Base-by-base conservation (phyloP, 2,888 invertebrate species). In the Quadriops clusia region DNA sequence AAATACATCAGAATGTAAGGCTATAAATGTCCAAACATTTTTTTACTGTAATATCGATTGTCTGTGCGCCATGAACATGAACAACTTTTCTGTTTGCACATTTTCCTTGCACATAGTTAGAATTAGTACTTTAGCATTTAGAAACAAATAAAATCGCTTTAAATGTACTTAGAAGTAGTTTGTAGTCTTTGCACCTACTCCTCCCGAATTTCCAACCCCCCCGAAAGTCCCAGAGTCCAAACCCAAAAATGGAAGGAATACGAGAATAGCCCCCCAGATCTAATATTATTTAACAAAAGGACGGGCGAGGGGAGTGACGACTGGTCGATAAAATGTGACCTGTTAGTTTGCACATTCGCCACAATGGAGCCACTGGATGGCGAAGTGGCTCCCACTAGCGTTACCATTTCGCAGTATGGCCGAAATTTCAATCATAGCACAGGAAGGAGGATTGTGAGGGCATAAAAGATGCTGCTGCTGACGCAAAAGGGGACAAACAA, bases 281-380 rank as follows among this genome's bases (percentile, higher is more conserved):
- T n/a, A n/a, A n/a, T n/a, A 21, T 4, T 22, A 22, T 11, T 22
- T 8, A 22, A 22, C 12, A 22, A 7, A 8, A 22, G 22, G 10
- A 22, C 12, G 22, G 6, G n/a, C 10, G 12, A 22, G 12, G 33
- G 33, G 33, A 33, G 33, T 29, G 33, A 23, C 21, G 16, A 16
- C 13, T 30, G 34, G 34, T 34, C 34, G 30, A 34, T 34, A 34
- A 34, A 32, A 28, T 25, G 25, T 30, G 24, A 17, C 18, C 17
- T 13, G 29, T 27, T 15, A 30, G 26, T 34, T 34, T 12, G 34
- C 30, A 24, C 26, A 23, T 18, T 18, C n/a, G 18, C 18, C 18
- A 18, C 7, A 18, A 18, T n/a, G n/a, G 18, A 7, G 18, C 18
- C n/a, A n/a, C 7, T 18, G 7, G 14, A 22, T 21, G 10, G 26